phyloP scores from a whole-genome alignment of 2,113 vertebrate genomes.

The Ceratotherium simum region DNA sequence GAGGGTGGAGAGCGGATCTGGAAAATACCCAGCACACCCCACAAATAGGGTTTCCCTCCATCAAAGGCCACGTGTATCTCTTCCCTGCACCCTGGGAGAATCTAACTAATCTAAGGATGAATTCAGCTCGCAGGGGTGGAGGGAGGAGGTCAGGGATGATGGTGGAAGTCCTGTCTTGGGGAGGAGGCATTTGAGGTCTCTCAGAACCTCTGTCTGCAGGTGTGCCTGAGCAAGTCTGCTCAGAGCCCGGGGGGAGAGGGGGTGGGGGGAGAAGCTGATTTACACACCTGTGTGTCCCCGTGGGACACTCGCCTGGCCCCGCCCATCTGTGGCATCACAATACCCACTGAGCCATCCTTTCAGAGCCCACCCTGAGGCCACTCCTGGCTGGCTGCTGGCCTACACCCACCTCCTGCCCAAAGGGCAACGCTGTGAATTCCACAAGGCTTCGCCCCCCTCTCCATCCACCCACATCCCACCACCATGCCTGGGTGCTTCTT shows the following conservation, averaged over 20 bases:
- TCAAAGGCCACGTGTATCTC: not conserved
- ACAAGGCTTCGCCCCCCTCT: not conserved
- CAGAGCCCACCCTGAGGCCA: not conserved
- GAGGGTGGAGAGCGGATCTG: not conserved
- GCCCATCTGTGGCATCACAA: not conserved
- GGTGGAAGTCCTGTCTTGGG: not conserved
- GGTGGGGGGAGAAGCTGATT: not conserved
- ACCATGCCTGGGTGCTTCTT: no score
- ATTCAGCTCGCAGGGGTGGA: not conserved
- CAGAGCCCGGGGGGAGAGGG: not conserved
- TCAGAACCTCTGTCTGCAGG: not conserved
- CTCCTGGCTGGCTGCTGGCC: not conserved
- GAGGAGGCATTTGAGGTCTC: not conserved
- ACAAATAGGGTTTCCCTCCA: not conserved
- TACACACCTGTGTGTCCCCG: not conserved
- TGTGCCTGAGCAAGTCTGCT: not conserved
- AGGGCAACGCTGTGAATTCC: not conserved
- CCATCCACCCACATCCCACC: rapidly evolving
- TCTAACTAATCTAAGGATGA: not conserved
- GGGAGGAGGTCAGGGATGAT: not conserved
- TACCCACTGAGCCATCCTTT: not conserved
- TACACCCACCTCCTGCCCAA: not conserved
- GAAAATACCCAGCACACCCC: not conserved
- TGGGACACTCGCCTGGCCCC: not conserved
- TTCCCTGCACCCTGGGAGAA: not conserved